Base-by-base conservation (phyloP, 2,797 vertebrate genomes). In the Enteromius argenteus region DNA sequence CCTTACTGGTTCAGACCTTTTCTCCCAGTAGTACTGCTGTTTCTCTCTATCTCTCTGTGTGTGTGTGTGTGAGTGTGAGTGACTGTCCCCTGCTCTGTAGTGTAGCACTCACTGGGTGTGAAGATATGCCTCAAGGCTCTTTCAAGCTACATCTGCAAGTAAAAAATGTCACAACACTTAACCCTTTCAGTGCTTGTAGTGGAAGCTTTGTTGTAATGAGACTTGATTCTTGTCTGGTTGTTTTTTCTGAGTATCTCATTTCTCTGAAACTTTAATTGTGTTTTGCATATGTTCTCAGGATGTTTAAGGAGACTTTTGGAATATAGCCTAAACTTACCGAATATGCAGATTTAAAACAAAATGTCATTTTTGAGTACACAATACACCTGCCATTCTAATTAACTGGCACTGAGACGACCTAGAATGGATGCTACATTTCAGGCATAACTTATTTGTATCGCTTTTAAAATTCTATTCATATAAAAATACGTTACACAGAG, bases 151-250 rank as follows among this genome's bases (percentile, higher is more conserved):
- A 58, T 68, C 27, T 68, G 51, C 37, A 51, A 74, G 30, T 53
- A 3, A 74, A 73, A 44, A 87, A 46, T 69, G 7, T 21, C 51
- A 17, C 56, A 39, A 5, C 23, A 1, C 1, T 89, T 91, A 44
- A 87, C 86, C 37, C 86, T 84, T 71, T 89, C 81, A 19, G 82
- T 62, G 83, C 86, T 62, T 8, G 71, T 23, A 15, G 21, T n/a
- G 19, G 35, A 3, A 27, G 3, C 23, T 7, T 49, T 27, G 23
- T 30, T 5, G 17, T 15, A 17, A 64, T 62, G 30, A n/a, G 1
- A 11, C 3, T 7, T 30, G 58, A 7, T 46, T 46, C 37, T 58
- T 39, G n/a, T 23, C 11, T 19, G n/a, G 56, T 46, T 10, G 23
- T 1, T 5, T 42, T 76, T 10, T 58, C n/a, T 23, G n/a, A 3